Conservation (phyloP, 2,113 vertebrate species). For the Pygathrix nemaeus region DNA sequence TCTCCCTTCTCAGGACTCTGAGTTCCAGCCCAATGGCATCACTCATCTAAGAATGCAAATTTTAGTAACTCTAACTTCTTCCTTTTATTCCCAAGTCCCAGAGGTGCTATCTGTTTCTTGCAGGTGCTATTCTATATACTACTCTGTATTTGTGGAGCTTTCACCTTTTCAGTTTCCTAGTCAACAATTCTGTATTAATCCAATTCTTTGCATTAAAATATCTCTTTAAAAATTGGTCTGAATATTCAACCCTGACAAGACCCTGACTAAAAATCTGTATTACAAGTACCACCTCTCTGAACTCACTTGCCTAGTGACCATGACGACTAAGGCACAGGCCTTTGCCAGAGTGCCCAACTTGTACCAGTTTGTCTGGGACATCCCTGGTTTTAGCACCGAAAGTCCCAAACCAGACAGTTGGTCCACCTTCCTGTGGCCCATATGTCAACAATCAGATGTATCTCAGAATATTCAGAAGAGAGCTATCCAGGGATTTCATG, state of each 20-base stretch:
- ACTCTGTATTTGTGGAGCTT: background rate
- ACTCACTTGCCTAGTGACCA: background rate
- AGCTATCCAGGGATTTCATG: background rate
- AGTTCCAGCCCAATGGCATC: too few species aligned
- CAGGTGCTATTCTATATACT: background rate
- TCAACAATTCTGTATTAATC: background rate
- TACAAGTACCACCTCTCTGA: accelerated
- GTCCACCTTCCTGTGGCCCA: background rate
- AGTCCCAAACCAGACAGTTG: background rate
- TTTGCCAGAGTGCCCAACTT: background rate
- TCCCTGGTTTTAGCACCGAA: background rate
- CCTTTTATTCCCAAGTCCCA: background rate
- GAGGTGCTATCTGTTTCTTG: background rate
- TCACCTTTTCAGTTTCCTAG: background rate
- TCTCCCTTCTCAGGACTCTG: background rate
- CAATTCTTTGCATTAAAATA: background rate
- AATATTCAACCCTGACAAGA: background rate
- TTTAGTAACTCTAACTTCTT: background rate
- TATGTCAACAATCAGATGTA: background rate
- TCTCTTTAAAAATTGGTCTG: background rate
- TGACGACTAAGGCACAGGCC: background rate
- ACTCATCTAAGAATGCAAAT: background rate
- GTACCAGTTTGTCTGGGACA: background rate
- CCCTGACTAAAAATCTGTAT: background rate
- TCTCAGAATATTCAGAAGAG: background rate